These are phyloP conservation scores for Drosophila littoralis DNA, from an alignment of 1,140 invertebrate genomes.

Conservation along the genomic window DNA sequence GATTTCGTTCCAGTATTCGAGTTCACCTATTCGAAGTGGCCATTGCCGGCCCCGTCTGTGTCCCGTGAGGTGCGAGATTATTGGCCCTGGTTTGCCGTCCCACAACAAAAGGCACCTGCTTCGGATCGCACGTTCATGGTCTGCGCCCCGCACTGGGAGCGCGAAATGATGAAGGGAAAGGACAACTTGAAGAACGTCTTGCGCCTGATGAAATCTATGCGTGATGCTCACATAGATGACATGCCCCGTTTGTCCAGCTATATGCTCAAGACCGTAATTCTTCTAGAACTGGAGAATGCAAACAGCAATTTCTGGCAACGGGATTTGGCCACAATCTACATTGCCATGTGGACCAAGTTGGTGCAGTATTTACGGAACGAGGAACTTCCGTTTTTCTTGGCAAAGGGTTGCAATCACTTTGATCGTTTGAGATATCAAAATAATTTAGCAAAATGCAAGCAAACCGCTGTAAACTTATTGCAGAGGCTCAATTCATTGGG, in stretches of 20 bases:
- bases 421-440: conserved; percentile 10
- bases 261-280: conserved; percentile 51
- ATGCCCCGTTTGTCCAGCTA: conserved; percentile 46
- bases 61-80: neutral
- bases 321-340: conserved; percentile 18
- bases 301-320: conserved; percentile 15
- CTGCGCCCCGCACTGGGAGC: conserved; percentile 54
- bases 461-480: neutral
- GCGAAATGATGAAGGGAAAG: conserved; percentile 28
- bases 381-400: conserved; percentile 34
- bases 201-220: conserved; percentile 51
- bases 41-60: neutral
- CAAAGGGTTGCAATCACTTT: conserved; percentile 27
- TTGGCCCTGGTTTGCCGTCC: conserved; percentile 39
- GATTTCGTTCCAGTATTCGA: conserved; percentile 51
- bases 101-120: conserved; percentile 7
- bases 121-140: conserved; percentile 38
- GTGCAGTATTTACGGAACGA: neutral
- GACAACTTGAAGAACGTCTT: conserved; percentile 46
- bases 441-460: conserved; percentile 2
- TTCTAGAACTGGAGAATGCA: conserved; percentile 8
- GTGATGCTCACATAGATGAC: conserved; percentile 8
- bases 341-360: conserved; percentile 41
- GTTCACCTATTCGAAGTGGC: conserved; percentile 20
- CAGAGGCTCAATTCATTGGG: neutral